Conservation (phyloP, 2,113 vertebrate genomes). For the Ptychochromis oligacanthus region DNA sequence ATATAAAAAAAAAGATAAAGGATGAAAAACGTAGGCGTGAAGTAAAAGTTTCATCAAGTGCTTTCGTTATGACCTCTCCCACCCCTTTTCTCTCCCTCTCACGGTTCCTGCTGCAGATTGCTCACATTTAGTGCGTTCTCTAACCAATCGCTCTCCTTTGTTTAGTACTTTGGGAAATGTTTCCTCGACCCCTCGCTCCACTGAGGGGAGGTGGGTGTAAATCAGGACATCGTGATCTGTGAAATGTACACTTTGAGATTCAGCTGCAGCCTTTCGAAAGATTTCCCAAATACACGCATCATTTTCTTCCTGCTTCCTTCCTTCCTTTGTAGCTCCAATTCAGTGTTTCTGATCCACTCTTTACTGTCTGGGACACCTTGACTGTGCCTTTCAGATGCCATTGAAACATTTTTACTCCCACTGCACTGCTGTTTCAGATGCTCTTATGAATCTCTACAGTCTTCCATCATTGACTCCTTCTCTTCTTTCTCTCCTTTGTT, state of each 20-base stretch:
- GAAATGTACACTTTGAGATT: constrained; percentile 20
- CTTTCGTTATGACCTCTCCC: constrained; percentile 56
- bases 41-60: constrained; percentile 74
- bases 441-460: background rate
- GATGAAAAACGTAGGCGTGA: constrained; percentile 72
- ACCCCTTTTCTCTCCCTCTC: background rate
- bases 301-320: background rate
- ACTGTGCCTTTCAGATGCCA: constrained; percentile 28
- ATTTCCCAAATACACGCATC: background rate
- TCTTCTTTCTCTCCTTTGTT: constrained; percentile 28
- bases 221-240: constrained; percentile 3
- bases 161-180: constrained; percentile 31
- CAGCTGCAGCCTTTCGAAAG: background rate
- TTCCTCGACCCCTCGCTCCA: background rate
- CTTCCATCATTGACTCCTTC: background rate
- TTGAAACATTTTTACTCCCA: background rate
- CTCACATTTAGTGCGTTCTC: constrained; percentile 61
- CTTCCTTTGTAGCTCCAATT: background rate
- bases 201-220: background rate
- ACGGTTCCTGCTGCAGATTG: constrained; percentile 10
- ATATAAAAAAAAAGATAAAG: constrained; percentile 72
- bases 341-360: background rate
- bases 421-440: background rate
- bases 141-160: background rate
- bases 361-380: background rate